These are phyloP conservation scores for Geotrupes spiniger DNA, from an alignment of 2,888 invertebrate genomes.

Conservation along the genomic window DNA sequence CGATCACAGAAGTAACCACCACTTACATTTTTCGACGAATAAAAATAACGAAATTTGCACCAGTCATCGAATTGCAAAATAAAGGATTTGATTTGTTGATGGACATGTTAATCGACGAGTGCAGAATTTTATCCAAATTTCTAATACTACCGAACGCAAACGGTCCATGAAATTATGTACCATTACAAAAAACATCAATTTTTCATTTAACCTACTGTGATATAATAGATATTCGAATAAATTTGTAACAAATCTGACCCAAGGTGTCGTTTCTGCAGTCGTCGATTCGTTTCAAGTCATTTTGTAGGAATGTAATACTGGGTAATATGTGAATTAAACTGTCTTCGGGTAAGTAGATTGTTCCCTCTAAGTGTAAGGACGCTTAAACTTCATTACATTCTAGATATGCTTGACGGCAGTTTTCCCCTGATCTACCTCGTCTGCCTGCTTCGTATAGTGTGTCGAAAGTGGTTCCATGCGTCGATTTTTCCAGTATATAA, in stretches of 20 bases:
- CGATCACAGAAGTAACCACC: neutral
- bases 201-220: no score
- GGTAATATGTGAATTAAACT: neutral
- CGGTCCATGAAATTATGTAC: no score
- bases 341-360: conserved; percentile 6
- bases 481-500: conserved; percentile 75
- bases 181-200: no score
- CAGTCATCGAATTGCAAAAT: no score
- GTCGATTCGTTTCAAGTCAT: neutral
- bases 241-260: no score
- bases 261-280: no score
- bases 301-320: neutral
- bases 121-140: no score
- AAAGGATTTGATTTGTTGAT: no score
- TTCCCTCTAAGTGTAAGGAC: conserved; percentile 24
- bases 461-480: conserved; percentile 70
- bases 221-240: no score
- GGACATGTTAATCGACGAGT: no score
- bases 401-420: conserved; percentile 80
- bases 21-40: neutral
- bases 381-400: conserved; percentile 85
- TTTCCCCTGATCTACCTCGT: conserved; percentile 79
- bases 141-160: no score
- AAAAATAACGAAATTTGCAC: conserved; percentile 15
- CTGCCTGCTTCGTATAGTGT: conserved; percentile 82